phyloP scores from a whole-genome alignment of 2,888 invertebrate species.

The Polydrusus tereticollis region DNA sequence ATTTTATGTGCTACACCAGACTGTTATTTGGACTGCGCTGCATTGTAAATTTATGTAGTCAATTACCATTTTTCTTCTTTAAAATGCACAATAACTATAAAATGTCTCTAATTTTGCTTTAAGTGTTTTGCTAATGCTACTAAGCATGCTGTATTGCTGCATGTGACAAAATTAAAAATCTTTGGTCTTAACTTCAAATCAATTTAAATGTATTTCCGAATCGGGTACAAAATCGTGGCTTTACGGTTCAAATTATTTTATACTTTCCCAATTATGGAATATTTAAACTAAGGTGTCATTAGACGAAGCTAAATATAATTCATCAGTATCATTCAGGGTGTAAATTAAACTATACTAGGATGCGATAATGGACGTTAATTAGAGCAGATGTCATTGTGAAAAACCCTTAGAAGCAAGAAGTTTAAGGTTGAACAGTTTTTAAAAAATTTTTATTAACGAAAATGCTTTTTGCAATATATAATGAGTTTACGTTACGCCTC shows the following conservation, averaged over 20 bases:
- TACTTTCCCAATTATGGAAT: slow-evolving; percentile 13
- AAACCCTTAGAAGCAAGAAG: too few species aligned
- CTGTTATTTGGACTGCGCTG: too few species aligned
- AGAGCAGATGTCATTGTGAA: background rate
- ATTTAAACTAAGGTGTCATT: background rate
- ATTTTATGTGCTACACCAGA: too few species aligned
- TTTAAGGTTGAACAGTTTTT: too few species aligned
- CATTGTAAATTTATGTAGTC: too few species aligned
- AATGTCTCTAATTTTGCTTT: too few species aligned
- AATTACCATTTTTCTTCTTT: too few species aligned
- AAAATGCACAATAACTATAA: too few species aligned
- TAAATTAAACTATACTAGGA: background rate
- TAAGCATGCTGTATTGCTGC: background rate
- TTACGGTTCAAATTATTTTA: slow-evolving; percentile 15
- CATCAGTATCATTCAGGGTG: background rate
- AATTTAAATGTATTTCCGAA: background rate
- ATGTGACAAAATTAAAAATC: background rate
- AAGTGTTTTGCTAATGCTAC: too few species aligned
- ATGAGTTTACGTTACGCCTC: too few species aligned
- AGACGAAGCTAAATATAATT: background rate
- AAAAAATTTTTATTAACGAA: too few species aligned
- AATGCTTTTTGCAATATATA: too few species aligned
- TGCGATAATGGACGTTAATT: background rate
- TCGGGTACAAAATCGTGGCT: background rate
- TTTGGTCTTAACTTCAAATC: slow-evolving; percentile 32